phyloP scores from a whole-genome alignment of 2,888 invertebrate species.

The Hanleya hanleyi region DNA sequence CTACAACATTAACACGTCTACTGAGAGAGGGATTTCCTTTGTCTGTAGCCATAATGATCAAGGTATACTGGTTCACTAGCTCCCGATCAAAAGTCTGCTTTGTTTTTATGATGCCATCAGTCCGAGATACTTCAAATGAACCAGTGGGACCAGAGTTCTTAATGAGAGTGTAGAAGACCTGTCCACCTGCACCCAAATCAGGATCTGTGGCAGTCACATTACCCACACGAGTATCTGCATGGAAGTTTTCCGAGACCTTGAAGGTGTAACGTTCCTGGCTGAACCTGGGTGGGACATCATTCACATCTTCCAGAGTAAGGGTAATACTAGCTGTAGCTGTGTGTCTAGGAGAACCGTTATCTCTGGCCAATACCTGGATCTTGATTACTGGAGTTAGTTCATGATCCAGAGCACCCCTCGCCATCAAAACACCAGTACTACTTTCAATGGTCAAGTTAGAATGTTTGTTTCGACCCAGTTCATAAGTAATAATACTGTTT shows the following conservation, averaged over 20 bases:
- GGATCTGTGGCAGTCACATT: not conserved
- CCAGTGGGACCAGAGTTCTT: not conserved
- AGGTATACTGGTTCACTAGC: not conserved
- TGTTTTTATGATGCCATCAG: not conserved
- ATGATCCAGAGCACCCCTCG: slow-evolving; percentile 6
- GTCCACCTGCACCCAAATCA: not conserved
- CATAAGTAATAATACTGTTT: not conserved
- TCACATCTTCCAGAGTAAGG: slow-evolving; percentile 1
- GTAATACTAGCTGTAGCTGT: not conserved
- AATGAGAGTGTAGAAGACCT: not conserved
- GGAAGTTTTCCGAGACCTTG: not conserved
- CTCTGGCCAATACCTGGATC: slow-evolving; percentile 3
- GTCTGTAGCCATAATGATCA: slow-evolving; percentile 1
- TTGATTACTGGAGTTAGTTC: not conserved
- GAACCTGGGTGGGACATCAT: not conserved
- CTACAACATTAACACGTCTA: not conserved
- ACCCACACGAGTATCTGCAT: not conserved
- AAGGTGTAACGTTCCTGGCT: not conserved
- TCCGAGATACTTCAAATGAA: not conserved
- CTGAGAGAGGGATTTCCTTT: not conserved
- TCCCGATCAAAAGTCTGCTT: slow-evolving; percentile 5
- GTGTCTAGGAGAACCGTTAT: slow-evolving; percentile 2
- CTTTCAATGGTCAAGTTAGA: not conserved
- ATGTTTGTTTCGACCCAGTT: not conserved
- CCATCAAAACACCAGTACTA: not conserved